A percentile compares a stretch with the other conserved stretches of the same genome.
phyloP scores from a whole-genome alignment of 2,113 vertebrate species.

The Chroicocephalus ridibundus region DNA sequence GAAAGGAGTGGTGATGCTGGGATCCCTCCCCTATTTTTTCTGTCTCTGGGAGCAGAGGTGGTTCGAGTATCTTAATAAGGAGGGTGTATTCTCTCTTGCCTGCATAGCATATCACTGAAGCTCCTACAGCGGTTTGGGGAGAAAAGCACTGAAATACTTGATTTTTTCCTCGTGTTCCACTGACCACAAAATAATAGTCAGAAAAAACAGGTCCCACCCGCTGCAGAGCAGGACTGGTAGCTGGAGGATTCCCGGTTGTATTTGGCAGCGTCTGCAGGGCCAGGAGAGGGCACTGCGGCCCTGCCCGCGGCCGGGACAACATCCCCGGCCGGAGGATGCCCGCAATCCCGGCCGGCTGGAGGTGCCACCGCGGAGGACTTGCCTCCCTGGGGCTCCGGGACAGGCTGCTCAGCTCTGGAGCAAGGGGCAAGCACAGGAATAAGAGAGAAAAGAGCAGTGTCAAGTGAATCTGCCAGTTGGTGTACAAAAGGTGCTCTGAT shows the following conservation, averaged over 20 bases:
- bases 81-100: background rate
- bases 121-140: background rate
- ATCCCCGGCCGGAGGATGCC: background rate
- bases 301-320: background rate
- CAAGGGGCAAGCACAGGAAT: background rate
- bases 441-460: background rate
- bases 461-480: rapidly evolving
- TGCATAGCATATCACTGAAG: background rate
- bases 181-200: background rate
- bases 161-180: rapidly evolving
- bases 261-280: background rate
- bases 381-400: background rate
- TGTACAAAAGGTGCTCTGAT: background rate
- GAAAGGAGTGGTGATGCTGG: background rate
- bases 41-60: background rate
- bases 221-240: background rate
- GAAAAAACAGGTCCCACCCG: background rate
- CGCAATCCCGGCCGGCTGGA: background rate
- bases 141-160: background rate
- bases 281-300: conserved; percentile 55
- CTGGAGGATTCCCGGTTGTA: background rate
- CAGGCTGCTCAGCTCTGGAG: background rate
- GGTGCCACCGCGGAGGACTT: background rate
- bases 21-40: background rate
- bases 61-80: rapidly evolving